Conservation (phyloP, 37 sponge, comb jelly and placozoan genomes). For the Eunapius fragilis region DNA sequence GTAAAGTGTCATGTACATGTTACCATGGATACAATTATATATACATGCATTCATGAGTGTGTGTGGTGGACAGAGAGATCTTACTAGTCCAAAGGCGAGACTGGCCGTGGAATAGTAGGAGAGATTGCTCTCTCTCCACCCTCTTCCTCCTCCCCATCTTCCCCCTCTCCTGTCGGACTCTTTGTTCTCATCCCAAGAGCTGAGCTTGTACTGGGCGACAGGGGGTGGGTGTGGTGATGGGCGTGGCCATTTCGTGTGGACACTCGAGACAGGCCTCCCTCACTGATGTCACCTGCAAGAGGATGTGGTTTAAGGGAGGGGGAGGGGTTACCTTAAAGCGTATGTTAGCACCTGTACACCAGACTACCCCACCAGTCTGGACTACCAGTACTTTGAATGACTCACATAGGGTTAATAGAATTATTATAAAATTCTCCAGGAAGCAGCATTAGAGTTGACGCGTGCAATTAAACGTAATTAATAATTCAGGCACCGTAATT, state of each 20-base stretch:
- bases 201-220: constrained; percentile 1
- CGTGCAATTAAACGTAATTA: too few species aligned
- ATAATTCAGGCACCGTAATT: too few species aligned
- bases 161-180: background rate
- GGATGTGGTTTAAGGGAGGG: too few species aligned
- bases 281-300: background rate
- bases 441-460: too few species aligned
- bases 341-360: too few species aligned
- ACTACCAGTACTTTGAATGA: background rate
- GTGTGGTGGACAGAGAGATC: background rate
- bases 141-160: background rate
- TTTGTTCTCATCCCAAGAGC: background rate
- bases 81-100: constrained; percentile 29
- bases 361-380: background rate
- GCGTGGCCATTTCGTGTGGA: constrained; percentile 5
- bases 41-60: background rate
- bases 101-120: constrained; percentile 2
- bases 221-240: constrained; percentile 55
- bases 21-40: too few species aligned
- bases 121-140: background rate
- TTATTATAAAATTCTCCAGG: too few species aligned
- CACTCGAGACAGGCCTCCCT: background rate
- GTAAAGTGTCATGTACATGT: too few species aligned
- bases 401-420: too few species aligned
- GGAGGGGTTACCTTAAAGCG: too few species aligned